phyloP scores from a whole-genome alignment of 2,113 vertebrate genomes.

The Condylura cristata region DNA sequence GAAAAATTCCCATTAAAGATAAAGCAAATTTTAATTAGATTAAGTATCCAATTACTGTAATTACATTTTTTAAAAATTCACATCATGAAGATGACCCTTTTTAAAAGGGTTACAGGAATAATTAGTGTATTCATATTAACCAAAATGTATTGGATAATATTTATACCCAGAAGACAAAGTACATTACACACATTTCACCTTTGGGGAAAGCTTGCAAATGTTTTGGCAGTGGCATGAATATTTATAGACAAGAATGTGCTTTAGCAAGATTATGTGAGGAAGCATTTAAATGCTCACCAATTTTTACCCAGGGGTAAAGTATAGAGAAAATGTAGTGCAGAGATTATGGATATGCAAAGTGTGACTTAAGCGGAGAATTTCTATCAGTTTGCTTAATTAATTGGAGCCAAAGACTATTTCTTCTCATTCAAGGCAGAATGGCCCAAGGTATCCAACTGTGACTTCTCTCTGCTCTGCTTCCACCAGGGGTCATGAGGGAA shows the following conservation, averaged over 20 bases:
- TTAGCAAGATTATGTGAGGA: conserved; percentile 90
- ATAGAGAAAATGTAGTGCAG: conserved; percentile 86
- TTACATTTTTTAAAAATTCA: conserved; percentile 90
- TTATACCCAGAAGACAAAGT: conserved; percentile 91
- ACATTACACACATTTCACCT: conserved; percentile 90
- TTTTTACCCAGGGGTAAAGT: conserved; percentile 90
- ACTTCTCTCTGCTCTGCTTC: conserved; percentile 42
- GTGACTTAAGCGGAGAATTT: conserved; percentile 82
- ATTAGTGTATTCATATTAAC: conserved; percentile 92
- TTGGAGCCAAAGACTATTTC: conserved; percentile 81
- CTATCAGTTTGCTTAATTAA: conserved; percentile 89
- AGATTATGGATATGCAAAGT: conserved; percentile 90
- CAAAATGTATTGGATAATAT: conserved; percentile 92
- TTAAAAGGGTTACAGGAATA: conserved; percentile 91
- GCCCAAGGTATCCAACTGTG: conserved; percentile 61
- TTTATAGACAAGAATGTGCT: conserved; percentile 88
- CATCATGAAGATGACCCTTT: conserved; percentile 91
- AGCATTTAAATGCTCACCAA: conserved; percentile 88
- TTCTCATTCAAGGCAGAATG: conserved; percentile 65
- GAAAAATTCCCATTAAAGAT: conserved; percentile 91
- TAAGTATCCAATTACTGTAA: conserved; percentile 93
- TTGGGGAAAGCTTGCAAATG: conserved; percentile 89
- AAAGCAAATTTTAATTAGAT: conserved; percentile 93
- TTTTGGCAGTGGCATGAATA: conserved; percentile 91
- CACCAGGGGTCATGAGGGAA: not conserved